phyloP scores from a whole-genome alignment of 2,888 invertebrate species.

The Gastrophysa polygoni region DNA sequence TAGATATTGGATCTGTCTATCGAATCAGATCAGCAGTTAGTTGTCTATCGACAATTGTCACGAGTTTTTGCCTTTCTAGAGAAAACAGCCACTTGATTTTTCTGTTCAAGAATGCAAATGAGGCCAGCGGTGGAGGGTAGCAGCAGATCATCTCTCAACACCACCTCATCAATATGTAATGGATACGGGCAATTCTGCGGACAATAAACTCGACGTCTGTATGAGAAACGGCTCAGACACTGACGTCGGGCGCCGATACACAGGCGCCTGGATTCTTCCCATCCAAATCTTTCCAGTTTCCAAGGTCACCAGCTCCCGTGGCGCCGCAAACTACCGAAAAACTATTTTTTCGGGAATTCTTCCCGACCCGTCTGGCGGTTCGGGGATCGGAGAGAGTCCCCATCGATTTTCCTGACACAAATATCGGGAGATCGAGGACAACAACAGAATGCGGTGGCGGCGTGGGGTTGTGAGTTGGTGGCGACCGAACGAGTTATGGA shows the following conservation, averaged over 20 bases:
- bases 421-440: slow-evolving; percentile 31
- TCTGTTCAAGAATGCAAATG: too few species aligned
- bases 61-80: too few species aligned
- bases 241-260: slow-evolving; percentile 1
- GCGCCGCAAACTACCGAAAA: slow-evolving; percentile 26
- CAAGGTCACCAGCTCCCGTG: neutral
- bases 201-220: neutral
- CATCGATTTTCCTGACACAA: slow-evolving; percentile 32
- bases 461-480: too few species aligned
- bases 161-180: neutral
- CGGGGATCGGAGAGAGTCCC: slow-evolving; percentile 2
- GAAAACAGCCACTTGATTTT: too few species aligned
- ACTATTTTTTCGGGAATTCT: slow-evolving; percentile 31
- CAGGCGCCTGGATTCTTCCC: slow-evolving; percentile 23
- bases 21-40: too few species aligned
- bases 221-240: neutral
- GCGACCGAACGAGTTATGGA: too few species aligned
- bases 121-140: too few species aligned
- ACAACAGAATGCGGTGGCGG: neutral
- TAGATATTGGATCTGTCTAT: too few species aligned
- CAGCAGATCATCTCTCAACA: neutral
- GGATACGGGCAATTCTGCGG: neutral
- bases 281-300: slow-evolving; percentile 25
- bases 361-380: neutral
- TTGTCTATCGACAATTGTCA: too few species aligned